Evolutionary conservation across 2,797 vertebrate genomes (phyloP), one percentile per base, ranked within the genome.

Genomic region (Acrocephalus scirpaceus): DNA sequence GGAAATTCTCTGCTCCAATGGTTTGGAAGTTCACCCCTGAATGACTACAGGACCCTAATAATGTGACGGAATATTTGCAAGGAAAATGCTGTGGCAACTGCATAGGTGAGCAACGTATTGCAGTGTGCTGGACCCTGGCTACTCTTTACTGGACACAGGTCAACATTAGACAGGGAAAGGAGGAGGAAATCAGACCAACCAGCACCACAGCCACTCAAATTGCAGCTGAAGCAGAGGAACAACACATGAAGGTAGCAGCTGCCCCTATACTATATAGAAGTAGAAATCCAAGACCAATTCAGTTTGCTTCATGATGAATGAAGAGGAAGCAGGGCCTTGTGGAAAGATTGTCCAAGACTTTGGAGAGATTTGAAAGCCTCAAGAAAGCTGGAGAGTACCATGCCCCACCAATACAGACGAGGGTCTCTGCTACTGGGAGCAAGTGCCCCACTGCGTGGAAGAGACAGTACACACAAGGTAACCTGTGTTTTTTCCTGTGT

Each of bases 401-500:
- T n/a, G 23, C 6, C 23, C 23, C 25, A 8, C 13, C 20, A 17
- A 14, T 16, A 38, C 4, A 18, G 38, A 60, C 16, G 45, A 23
- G 32, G 67, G 10, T 14, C 47, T 62, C 57, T 38, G 29, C 7
- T 40, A 25, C 13, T 6, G 11, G 40, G 20, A 62, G n/a, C 29
- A 47, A 38, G 11, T 1, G 1, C 7, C 27, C 10, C 22, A 2
- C 47, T 53, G n/a, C 0, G 0, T 20, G 40, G 42, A 19, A 60
- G 29, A 40, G 29, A 29, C 7, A 9, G 19, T 6, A 11, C 16
- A 25, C 23, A 25, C 20, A 1, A 54, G 14, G 27, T 16, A 30
- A 61, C 29, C 50, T 40, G 20, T 34, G 40, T 1, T 34, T 47
- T 53, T 12, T 16, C 13, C 34, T 40, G 9, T 54, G 34, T n/a